Percentiles rank a stretch among this genome's conserved stretches.
These are phyloP conservation scores for Sialia sialis DNA, from an alignment of 2,113 vertebrate genomes.

Conservation along the genomic window DNA sequence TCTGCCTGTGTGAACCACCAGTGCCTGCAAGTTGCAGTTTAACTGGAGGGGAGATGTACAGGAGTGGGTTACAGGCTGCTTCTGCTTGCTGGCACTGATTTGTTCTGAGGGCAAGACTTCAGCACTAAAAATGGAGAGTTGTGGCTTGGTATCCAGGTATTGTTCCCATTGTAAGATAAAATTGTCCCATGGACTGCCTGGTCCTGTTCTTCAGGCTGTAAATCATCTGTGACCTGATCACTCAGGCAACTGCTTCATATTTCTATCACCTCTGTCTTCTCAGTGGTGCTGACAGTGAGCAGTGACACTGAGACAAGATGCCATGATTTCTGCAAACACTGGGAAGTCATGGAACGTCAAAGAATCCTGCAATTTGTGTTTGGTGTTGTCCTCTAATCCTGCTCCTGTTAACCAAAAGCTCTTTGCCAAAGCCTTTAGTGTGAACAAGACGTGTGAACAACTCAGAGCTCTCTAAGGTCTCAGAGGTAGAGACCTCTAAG, in stretches of 20 bases:
- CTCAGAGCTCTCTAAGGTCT: neutral
- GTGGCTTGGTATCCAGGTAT: neutral
- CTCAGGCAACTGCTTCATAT: neutral
- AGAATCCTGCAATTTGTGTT: neutral
- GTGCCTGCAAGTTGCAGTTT: neutral
- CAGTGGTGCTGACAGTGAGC: too few relatives aligned
- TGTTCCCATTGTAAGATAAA: neutral
- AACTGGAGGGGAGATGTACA: neutral
- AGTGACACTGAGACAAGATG: neutral
- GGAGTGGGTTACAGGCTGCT: neutral
- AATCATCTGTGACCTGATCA: neutral
- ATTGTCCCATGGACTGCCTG: neutral
- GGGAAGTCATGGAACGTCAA: neutral
- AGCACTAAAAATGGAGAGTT: neutral
- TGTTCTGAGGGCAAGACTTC: neutral
- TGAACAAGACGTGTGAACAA: rapidly evolving
- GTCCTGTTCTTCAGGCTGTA: neutral
- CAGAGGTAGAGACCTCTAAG: neutral
- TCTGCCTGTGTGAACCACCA: neutral
- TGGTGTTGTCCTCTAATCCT: neutral
- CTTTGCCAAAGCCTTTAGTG: neutral
- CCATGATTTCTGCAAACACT: neutral
- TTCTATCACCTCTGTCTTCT: neutral
- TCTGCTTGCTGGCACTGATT: neutral
- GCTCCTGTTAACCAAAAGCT: neutral